These are phyloP conservation scores for Sitobion miscanthi DNA, from an alignment of 1,140 invertebrate genomes.

Conservation along the genomic window DNA sequence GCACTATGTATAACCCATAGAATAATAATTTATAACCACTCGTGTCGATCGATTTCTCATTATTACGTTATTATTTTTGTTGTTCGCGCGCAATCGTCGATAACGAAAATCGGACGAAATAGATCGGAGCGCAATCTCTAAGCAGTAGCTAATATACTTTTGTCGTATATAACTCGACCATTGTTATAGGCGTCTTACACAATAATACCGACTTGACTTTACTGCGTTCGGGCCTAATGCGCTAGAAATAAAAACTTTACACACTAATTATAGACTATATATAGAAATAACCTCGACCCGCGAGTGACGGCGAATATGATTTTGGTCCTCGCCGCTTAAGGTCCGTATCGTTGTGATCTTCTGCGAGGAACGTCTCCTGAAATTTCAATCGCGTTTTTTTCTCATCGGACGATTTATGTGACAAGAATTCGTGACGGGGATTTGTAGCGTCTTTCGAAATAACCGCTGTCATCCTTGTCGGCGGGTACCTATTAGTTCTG, in stretches of 20 bases:
- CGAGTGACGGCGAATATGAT: background rate
- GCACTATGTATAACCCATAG: background rate
- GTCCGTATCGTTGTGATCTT: background rate
- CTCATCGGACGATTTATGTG: background rate
- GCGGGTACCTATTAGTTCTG: background rate
- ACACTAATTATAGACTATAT: no score
- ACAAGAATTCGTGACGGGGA: background rate
- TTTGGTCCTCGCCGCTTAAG: background rate
- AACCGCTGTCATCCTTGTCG: no score
- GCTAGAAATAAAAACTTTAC: background rate
- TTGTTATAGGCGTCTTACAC: background rate
- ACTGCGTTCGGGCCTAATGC: background rate
- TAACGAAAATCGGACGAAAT: background rate
- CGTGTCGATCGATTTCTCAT: background rate
- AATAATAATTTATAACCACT: background rate
- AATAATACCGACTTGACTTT: background rate
- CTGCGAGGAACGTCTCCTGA: background rate
- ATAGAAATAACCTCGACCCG: background rate
- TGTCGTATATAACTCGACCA: no score
- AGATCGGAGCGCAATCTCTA: no score
- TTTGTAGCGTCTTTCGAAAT: background rate
- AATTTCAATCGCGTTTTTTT: background rate
- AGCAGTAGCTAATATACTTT: no score
- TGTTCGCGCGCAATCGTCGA: background rate
- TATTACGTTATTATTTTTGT: background rate